Conservation (phyloP, 2,113 vertebrate species). For the Zeus faber region DNA sequence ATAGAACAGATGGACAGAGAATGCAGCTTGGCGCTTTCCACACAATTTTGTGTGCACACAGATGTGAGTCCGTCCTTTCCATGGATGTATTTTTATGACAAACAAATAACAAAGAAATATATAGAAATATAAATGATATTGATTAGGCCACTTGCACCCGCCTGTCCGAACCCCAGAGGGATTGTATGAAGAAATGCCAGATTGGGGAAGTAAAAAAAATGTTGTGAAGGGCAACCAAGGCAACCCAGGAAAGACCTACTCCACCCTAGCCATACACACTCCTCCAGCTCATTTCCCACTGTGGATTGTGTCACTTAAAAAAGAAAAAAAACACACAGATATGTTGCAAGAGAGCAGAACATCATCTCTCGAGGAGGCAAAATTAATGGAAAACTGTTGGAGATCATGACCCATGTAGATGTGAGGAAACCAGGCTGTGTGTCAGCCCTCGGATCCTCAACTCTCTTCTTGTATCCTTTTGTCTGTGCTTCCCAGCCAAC, state of each 20-base stretch:
- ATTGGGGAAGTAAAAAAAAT: slow-evolving; percentile 16
- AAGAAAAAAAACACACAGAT: slow-evolving; percentile 14
- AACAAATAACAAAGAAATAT: background rate
- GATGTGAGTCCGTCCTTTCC: slow-evolving; percentile 40
- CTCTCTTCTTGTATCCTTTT: no score
- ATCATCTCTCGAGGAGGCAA: background rate
- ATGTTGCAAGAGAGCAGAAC: slow-evolving; percentile 27
- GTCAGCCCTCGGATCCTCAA: no score
- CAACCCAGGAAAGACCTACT: background rate
- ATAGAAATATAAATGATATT: background rate
- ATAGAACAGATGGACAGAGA: slow-evolving; percentile 57
- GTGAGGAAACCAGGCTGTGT: slow-evolving; percentile 31
- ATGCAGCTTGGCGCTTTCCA: slow-evolving; percentile 53
- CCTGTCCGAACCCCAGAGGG: no score
- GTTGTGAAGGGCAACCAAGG: background rate
- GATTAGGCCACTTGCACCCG: no score
- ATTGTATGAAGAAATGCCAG: no score
- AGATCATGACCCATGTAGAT: slow-evolving; percentile 16
- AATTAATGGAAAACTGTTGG: slow-evolving; percentile 11
- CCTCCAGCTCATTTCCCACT: slow-evolving; percentile 1
- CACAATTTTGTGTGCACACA: slow-evolving; percentile 42
- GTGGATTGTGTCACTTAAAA: slow-evolving; percentile 18
- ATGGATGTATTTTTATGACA: background rate
- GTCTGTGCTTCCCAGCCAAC: slow-evolving; percentile 29
- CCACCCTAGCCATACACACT: background rate